Base-by-base conservation (phyloP, 1,140 invertebrate genomes). In the Marisa cornuarietis region DNA sequence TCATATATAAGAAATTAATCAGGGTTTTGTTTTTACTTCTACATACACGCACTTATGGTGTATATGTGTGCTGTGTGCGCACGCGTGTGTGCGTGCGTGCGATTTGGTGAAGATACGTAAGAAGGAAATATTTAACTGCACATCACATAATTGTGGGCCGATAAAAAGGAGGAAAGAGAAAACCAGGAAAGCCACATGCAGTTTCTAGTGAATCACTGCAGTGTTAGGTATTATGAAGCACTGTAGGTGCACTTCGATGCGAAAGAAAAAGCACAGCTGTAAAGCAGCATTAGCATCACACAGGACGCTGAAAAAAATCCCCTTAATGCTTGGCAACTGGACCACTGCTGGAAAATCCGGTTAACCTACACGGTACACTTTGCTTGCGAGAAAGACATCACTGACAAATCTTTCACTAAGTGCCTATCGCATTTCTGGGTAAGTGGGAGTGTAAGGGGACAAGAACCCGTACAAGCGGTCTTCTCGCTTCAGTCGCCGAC, bases 291-390 rank as follows among this genome's bases (percentile, higher is more conserved):
- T 63, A 76, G 74, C 76, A 77, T 24, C 76, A 16, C 76, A 62
- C 22, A 65, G 16, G 76, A 49, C 65, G 54, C 13, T 24, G 49
- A 26, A 54, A 77, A 69, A 77, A 77, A 68, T 77, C 76, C 76
- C 65, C 42, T 77, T 54, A 68, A 65, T 68, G 14, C 54, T 8
- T 26, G 51, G 51, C 26, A 65, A 69, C 74, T 76, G 10, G 51
- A 69, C 76, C 65, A 54, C 51, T 24, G 51, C 61, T 77, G 51
- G 76, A 77, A 77, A 77, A 77, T 77, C 76, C 76, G 76, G 76
- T 77, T 77, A 69, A 49, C 26, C 76, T 66, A 77, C 63, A 68
- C 76, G 16, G 20, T 76, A 49, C 26, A 65, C 62, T 58, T 18
- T 58, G 74, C 31, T 26, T 22, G 52, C 22, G 24, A 49, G 65